A percentile compares a stretch with the other conserved stretches of the same genome.
These are phyloP conservation scores for Anoplolepis gracilipes DNA, from an alignment of 1,140 invertebrate species.

Conservation along the genomic window DNA sequence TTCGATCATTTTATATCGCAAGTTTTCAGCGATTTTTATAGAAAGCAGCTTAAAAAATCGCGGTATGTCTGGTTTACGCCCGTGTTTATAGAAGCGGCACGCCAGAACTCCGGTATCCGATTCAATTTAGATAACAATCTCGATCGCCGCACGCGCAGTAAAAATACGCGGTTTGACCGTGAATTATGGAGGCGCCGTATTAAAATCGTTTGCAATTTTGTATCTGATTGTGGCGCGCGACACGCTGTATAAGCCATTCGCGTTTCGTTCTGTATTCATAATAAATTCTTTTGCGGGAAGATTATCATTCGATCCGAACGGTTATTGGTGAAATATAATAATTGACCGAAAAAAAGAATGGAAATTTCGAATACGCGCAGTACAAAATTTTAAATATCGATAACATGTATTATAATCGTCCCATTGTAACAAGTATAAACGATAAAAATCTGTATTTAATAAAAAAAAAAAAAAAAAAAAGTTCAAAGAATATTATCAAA, in stretches of 20 bases:
- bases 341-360: conserved; percentile 30
- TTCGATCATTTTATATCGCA: conserved; percentile 71
- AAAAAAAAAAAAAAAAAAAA: neutral
- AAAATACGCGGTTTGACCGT: conserved; percentile 78
- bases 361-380: neutral
- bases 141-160: conserved; percentile 77
- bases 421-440: neutral
- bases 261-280: conserved; percentile 43
- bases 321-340: conserved; percentile 30
- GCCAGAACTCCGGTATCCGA: conserved; percentile 72
- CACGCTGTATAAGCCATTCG: conserved; percentile 39
- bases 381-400: neutral
- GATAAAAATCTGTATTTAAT: neutral
- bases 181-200: conserved; percentile 72
- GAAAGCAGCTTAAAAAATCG: conserved; percentile 80
- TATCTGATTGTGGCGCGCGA: conserved; percentile 60
- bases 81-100: conserved; percentile 77
- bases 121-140: conserved; percentile 83
- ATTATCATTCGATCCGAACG: conserved; percentile 27
- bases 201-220: conserved; percentile 69
- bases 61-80: conserved; percentile 67
- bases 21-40: conserved; percentile 72
- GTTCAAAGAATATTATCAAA: neutral
- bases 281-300: conserved; percentile 44
- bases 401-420: neutral